Evolutionary conservation across 2,113 vertebrate species (phyloP).

Genomic region (Anhinga rufa): DNA sequence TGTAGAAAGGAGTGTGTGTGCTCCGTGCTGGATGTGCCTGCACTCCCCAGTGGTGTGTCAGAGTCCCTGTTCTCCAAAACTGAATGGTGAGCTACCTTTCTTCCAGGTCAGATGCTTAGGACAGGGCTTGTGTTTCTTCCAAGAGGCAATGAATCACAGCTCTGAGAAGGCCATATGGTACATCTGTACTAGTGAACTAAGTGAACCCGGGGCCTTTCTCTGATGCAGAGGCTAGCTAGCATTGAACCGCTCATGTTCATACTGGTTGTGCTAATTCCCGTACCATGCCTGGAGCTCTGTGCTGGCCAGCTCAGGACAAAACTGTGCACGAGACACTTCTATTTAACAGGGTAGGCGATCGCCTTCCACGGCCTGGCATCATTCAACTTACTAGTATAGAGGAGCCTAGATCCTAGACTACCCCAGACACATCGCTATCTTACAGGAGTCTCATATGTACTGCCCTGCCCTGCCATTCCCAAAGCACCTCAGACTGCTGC

Average conservation of each 20-base stretch:
- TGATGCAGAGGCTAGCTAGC: background rate
- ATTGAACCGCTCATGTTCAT: background rate
- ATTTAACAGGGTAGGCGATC: background rate
- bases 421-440: background rate
- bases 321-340: background rate
- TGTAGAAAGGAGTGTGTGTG: background rate
- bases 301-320: background rate
- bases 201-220: background rate
- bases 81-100: background rate
- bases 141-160: background rate
- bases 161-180: background rate
- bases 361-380: background rate
- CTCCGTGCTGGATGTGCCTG: background rate
- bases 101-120: background rate
- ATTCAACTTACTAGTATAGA: background rate
- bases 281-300: background rate
- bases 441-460: background rate
- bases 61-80: background rate
- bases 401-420: background rate
- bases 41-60: background rate
- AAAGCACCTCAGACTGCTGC: background rate
- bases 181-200: background rate
- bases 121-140: background rate
- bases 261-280: background rate
- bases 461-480: background rate